Conservation (phyloP, 1,140 invertebrate species). For the Lordiphosa mommai region DNA sequence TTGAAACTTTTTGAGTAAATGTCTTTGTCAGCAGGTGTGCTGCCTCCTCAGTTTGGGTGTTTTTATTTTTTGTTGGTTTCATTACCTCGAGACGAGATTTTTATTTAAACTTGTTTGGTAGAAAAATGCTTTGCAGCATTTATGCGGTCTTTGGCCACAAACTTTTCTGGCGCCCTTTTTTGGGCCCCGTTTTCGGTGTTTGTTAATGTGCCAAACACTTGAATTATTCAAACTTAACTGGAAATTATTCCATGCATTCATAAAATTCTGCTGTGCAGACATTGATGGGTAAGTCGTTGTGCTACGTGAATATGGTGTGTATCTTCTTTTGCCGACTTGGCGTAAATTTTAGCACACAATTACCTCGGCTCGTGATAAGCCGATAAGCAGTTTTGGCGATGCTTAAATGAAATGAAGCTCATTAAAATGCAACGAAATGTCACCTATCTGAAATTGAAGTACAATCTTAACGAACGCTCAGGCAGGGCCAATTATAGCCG, state of each 20-base stretch:
- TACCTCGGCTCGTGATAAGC: slow-evolving; percentile 57
- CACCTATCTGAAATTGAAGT: slow-evolving; percentile 75
- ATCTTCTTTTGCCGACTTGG: slow-evolving; percentile 34
- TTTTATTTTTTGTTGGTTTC: slow-evolving; percentile 55
- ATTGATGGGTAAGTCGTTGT: slow-evolving; percentile 39
- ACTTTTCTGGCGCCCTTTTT: slow-evolving; percentile 9
- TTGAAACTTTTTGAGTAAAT: slow-evolving; percentile 74
- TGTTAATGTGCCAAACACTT: slow-evolving; percentile 49
- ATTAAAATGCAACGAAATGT: slow-evolving; percentile 78
- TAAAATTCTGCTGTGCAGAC: slow-evolving; percentile 65
- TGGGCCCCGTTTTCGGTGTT: slow-evolving; percentile 19
- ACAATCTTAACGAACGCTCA: slow-evolving; percentile 59
- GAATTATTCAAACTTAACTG: slow-evolving; percentile 63
- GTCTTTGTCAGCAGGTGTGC: slow-evolving; percentile 76
- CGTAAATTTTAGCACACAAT: slow-evolving; percentile 74
- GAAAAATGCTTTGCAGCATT: slow-evolving; percentile 70
- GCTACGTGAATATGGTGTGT: neutral
- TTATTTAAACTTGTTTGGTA: slow-evolving; percentile 70
- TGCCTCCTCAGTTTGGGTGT: neutral
- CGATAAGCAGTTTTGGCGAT: slow-evolving; percentile 27
- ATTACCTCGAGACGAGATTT: slow-evolving; percentile 67
- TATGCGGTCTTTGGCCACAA: slow-evolving; percentile 58
- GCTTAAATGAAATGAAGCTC: slow-evolving; percentile 53
- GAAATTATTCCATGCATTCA: slow-evolving; percentile 73
- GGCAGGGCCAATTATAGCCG: slow-evolving; percentile 52